Evolutionary conservation across 2,888 invertebrate genomes (phyloP).

Genomic region (Ichneumoninae sp.): DNA sequence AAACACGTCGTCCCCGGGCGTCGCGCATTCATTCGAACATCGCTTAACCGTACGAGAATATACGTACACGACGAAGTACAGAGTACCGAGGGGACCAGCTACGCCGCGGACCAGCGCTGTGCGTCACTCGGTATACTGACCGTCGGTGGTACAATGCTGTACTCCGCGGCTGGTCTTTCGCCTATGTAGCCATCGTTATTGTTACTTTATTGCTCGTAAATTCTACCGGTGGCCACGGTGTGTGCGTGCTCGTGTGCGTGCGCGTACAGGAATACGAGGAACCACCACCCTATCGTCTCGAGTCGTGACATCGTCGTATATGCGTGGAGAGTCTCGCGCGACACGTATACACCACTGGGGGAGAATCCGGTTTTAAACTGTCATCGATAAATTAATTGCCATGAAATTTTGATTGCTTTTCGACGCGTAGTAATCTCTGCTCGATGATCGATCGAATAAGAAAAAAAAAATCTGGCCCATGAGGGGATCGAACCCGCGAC

Average conservation of each 20-base stretch:
- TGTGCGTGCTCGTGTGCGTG: not conserved
- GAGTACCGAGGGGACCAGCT: conserved; percentile 14
- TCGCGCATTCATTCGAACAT: conserved; percentile 64
- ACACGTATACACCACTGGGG: not conserved
- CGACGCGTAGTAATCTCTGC: not conserved
- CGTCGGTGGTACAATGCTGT: conserved; percentile 64
- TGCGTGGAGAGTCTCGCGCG: not conserved
- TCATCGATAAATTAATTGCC: not conserved
- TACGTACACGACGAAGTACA: conserved; percentile 14
- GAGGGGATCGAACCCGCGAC: conserved; percentile 84
- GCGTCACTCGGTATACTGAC: conserved; percentile 50
- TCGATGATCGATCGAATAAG: not conserved
- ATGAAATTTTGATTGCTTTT: conserved; percentile 6
- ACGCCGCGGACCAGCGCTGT: conserved; percentile 16
- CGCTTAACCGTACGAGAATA: conserved; percentile 34
- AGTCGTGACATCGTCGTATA: conserved; percentile 47
- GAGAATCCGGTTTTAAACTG: not conserved
- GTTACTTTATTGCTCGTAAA: conserved; percentile 81
- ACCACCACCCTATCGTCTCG: conserved; percentile 48
- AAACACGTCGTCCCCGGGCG: conserved; percentile 70
- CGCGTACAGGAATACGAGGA: conserved; percentile 68
- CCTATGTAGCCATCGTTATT: conserved; percentile 78
- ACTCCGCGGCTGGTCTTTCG: conserved; percentile 60
- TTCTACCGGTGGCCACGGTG: conserved; percentile 68
- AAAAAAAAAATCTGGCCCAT: conserved; percentile 78